Evolutionary conservation across 2,797 vertebrate genomes (phyloP), one percentile per base, ranked within the genome.

Genomic region (Melanotaenia maccullochi): DNA sequence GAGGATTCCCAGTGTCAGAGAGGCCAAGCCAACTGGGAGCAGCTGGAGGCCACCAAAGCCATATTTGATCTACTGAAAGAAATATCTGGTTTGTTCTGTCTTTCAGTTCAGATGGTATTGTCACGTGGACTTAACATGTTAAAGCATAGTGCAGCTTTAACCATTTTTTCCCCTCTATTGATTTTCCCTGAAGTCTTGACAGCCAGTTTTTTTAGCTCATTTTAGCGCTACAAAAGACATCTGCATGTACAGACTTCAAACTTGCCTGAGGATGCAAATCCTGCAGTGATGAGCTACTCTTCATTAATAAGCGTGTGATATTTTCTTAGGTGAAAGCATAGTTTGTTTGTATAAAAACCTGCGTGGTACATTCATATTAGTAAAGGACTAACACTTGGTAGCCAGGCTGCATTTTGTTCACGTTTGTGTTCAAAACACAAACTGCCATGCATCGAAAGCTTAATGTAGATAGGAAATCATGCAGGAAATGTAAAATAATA

Each of bases 21-120:
- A 79, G 89, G 68, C 65, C 86, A 90, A 35, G 75, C 42, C 60
- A 87, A 67, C 66, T 73, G 81, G 90, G 93, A 92, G 77, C 89
- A 92, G 57, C 83, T 86, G 56, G 93, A 94, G 67, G 89, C 90
- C 0, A 92, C 91, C 51, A 94, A 94, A 90, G 94, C 91, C 72
- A 86, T 95, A 49, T 92, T 94, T 89, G 94, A 95, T 75, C 90
- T 95, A 51, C 79, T 95, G 68, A 95, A 94, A 76, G 95, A 95
- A 88, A 94, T 95, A 75, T 93, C 91, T 49, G 94, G 95, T 95
- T 83, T 57, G 93, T 93, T 85, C 38, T 62, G 4, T 47, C 1
- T 73, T 77, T 52, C 58, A 51, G 52, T 60, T 62, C 38, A 20
- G 32, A 56, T 12, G 12, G 28, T 18, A 2, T 32, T 22, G n/a